Percentiles rank a stretch among this genome's conserved stretches.
Conservation (phyloP, 2,888 invertebrate genomes). For the Strigamia transsilvanica region DNA sequence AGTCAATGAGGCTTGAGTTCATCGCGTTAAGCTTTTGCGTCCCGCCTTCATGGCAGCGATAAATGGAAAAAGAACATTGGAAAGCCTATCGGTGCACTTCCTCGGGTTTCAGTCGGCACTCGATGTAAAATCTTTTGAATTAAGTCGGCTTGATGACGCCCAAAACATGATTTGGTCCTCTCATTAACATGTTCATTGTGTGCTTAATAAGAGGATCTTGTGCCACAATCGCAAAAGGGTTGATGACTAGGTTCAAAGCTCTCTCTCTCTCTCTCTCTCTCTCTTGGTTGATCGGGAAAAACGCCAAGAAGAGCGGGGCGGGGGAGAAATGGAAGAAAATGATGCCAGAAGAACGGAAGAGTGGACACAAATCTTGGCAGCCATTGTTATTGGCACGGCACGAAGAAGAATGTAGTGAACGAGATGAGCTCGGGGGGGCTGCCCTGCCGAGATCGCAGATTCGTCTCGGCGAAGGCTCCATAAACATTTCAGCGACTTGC, state of each 20-base stretch:
- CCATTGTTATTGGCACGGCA: conserved; percentile 45
- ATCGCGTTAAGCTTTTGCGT: conserved; percentile 43
- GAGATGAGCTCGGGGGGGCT: conserved; percentile 22
- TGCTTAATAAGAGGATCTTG: conserved; percentile 47
- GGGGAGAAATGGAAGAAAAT: conserved; percentile 4
- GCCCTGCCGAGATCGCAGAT: conserved; percentile 18
- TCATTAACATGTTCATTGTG: conserved; percentile 45
- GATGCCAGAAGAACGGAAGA: conserved; percentile 32
- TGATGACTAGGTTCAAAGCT: conserved; percentile 31
- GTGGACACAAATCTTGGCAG: conserved; percentile 48
- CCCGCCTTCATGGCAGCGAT: conserved; percentile 43
- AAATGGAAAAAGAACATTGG: conserved; percentile 42
- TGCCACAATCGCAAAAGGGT: conserved; percentile 37
- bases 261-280: background rate
- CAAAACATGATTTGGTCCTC: conserved; percentile 49
- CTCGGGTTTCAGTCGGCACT: conserved; percentile 46
- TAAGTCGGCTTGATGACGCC: conserved; percentile 43
- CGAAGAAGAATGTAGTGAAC: conserved; percentile 37
- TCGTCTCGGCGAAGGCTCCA: conserved; percentile 37
- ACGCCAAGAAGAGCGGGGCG: background rate
- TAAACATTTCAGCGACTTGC: conserved; percentile 47
- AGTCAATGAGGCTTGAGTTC: conserved; percentile 41
- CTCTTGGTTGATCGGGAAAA: background rate
- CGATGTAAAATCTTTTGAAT: conserved; percentile 42
- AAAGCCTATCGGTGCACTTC: conserved; percentile 39